phyloP scores from a whole-genome alignment of 2,888 invertebrate species.

The Rosalia funebris region DNA sequence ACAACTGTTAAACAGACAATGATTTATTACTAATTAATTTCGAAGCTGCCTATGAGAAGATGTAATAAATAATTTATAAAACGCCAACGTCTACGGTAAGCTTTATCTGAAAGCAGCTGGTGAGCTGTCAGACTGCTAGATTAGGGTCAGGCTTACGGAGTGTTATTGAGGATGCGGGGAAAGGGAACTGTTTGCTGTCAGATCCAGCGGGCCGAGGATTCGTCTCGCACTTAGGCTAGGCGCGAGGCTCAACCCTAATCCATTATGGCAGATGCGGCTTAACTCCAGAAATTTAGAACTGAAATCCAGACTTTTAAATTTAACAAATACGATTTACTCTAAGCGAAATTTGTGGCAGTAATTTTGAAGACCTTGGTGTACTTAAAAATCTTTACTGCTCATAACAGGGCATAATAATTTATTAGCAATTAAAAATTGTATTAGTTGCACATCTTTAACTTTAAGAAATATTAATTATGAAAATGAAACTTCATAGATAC shows the following conservation, averaged over 20 bases:
- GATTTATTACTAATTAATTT: constrained; percentile 48
- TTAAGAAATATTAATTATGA: too few species aligned
- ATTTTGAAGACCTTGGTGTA: neutral
- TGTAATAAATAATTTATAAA: constrained; percentile 53
- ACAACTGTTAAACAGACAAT: constrained; percentile 38
- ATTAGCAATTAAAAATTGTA: too few species aligned
- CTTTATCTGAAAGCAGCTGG: constrained; percentile 62
- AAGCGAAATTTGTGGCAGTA: constrained; percentile 5
- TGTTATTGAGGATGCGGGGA: constrained; percentile 41
- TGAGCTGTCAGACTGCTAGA: constrained; percentile 62
- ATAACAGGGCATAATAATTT: too few species aligned
- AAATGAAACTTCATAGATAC: too few species aligned
- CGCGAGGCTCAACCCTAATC: constrained; percentile 62
- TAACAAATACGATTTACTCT: constrained; percentile 37
- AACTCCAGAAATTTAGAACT: constrained; percentile 54
- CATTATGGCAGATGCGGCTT: constrained; percentile 62
- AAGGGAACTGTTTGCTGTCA: constrained; percentile 55
- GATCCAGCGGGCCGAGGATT: constrained; percentile 58
- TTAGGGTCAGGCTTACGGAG: constrained; percentile 60
- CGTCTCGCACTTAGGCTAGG: constrained; percentile 59
- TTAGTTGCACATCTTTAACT: too few species aligned
- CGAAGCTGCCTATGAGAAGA: constrained; percentile 43
- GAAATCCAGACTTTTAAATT: constrained; percentile 50
- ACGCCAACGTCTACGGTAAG: constrained; percentile 55
- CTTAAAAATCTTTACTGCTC: neutral